Conservation (phyloP, 2,888 invertebrate species). For the Platycnemis pennipes region DNA sequence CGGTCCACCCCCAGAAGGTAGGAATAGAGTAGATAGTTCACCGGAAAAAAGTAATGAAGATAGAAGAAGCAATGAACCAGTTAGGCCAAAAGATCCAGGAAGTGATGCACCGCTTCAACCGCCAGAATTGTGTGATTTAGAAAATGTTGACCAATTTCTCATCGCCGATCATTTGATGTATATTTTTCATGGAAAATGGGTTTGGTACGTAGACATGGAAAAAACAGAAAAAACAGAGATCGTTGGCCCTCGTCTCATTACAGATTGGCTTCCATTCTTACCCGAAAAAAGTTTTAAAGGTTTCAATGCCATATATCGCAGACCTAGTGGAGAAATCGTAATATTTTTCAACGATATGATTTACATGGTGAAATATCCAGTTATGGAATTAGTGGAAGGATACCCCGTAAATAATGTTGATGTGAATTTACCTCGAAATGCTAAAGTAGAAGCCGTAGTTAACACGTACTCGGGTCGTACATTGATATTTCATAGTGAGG, state of each 20-base stretch:
- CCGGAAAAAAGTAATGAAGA: neutral
- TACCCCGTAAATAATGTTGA: neutral
- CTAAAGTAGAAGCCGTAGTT: neutral
- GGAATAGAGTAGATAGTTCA: neutral
- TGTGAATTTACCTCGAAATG: neutral
- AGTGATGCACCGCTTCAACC: too few relatives aligned
- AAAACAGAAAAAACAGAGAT: neutral
- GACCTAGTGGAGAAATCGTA: neutral
- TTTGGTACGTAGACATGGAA: neutral
- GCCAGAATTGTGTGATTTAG: neutral
- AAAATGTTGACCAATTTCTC: neutral
- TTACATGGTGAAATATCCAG: neutral
- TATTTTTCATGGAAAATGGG: neutral
- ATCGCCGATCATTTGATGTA: neutral
- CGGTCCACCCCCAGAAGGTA: neutral
- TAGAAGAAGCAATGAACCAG: neutral
- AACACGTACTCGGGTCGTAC: neutral
- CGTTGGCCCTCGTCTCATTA: neutral
- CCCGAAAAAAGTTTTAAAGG: neutral
- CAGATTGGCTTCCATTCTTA: neutral
- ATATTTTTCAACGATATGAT: neutral
- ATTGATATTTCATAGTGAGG: too few relatives aligned
- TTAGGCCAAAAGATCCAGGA: neutral
- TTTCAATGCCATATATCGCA: neutral
- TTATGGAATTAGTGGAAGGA: neutral